These are phyloP conservation scores for Brachionus angularis DNA, from an alignment of 1,140 invertebrate species.

Conservation along the genomic window DNA sequence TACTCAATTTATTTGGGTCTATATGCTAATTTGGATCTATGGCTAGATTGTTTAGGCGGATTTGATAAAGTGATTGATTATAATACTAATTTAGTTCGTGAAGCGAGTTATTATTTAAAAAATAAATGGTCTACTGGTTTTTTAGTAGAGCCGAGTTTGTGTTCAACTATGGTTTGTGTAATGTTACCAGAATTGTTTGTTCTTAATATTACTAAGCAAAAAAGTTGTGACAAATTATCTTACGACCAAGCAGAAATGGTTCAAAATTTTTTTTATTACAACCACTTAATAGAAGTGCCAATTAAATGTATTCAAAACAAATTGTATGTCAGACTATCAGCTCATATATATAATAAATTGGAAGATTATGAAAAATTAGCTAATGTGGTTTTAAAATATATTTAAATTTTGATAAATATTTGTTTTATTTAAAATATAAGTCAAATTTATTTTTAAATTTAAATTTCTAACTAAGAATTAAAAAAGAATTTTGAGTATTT, in stretches of 20 bases:
- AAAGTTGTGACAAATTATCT: constrained; percentile 30
- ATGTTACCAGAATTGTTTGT: constrained; percentile 48
- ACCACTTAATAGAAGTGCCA: constrained; percentile 55
- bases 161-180: constrained; percentile 50
- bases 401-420: neutral
- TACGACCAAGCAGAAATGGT: constrained; percentile 50
- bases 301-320: constrained; percentile 49
- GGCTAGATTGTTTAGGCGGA: constrained; percentile 48
- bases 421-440: too few species aligned
- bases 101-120: constrained; percentile 49
- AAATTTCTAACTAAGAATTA: too few species aligned
- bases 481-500: too few species aligned
- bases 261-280: constrained; percentile 52
- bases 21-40: constrained; percentile 52
- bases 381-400: constrained; percentile 46
- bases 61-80: constrained; percentile 48
- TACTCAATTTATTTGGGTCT: constrained; percentile 53
- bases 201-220: constrained; percentile 21
- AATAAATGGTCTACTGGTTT: constrained; percentile 48
- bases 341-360: constrained; percentile 52
- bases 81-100: constrained; percentile 47
- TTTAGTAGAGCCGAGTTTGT: constrained; percentile 45
- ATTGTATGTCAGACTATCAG: constrained; percentile 54
- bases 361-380: constrained; percentile 51
- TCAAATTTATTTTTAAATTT: too few species aligned